Evolutionary conservation across 2,888 invertebrate genomes (phyloP).

Genomic region (Blera fallax): DNA sequence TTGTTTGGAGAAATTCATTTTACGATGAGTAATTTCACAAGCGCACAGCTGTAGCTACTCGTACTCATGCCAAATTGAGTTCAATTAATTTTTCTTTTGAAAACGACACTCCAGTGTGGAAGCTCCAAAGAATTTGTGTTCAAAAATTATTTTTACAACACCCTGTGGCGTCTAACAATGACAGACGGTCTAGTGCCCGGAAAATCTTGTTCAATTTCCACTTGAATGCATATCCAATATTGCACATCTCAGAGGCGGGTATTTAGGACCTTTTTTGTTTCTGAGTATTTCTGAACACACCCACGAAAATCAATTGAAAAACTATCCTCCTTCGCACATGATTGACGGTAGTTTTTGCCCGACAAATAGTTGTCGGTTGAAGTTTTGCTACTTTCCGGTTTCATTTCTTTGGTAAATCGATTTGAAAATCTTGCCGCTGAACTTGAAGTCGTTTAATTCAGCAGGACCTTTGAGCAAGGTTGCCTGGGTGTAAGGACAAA

Average conservation of each 20-base stretch:
- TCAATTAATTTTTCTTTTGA: conserved; percentile 9
- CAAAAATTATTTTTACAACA: not conserved
- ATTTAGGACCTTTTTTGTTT: too few species aligned
- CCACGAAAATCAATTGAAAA: conserved; percentile 1
- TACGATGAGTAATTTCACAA: not conserved
- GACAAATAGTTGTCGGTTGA: not conserved
- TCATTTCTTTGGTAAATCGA: conserved; percentile 16
- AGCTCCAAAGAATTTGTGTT: not conserved
- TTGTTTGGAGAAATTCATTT: conserved; percentile 1
- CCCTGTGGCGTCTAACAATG: not conserved
- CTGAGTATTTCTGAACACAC: not conserved
- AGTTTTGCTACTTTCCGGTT: conserved; percentile 6
- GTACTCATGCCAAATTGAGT: not conserved
- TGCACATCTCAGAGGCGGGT: not conserved
- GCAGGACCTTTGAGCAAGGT: not conserved
- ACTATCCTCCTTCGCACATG: not conserved
- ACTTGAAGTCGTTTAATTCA: conserved; percentile 23
- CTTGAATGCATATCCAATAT: not conserved
- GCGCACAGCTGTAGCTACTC: not conserved
- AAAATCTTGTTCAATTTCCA: not conserved
- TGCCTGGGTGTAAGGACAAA: conserved; percentile 42
- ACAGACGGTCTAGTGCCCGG: not conserved
- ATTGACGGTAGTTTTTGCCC: too few species aligned
- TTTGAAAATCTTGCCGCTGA: conserved; percentile 26
- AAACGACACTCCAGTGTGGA: not conserved